These are phyloP conservation scores for Conus canariensis DNA, from an alignment of 2,888 invertebrate genomes.

Conservation along the genomic window DNA sequence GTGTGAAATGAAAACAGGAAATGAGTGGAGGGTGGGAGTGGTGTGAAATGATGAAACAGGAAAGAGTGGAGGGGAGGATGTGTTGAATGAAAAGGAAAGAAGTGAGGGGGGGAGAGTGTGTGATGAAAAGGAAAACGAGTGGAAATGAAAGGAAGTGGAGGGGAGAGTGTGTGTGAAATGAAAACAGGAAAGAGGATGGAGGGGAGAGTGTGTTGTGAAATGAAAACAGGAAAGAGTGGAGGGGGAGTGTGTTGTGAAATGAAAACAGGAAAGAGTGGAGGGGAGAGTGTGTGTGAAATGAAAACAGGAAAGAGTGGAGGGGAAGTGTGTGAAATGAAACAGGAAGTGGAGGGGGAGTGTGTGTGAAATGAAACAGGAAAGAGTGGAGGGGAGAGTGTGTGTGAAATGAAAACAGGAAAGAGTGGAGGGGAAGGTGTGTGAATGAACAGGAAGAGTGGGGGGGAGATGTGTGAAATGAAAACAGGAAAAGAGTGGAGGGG, in stretches of 20 bases:
- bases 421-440: too few species aligned
- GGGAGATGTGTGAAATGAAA: too few species aligned
- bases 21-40: not conserved
- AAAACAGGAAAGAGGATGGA: not conserved
- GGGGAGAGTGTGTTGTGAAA: not conserved
- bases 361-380: not conserved
- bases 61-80: not conserved
- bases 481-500: too few species aligned
- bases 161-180: not conserved
- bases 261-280: too few species aligned
- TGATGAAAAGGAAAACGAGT: not conserved
- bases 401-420: too few species aligned
- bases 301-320: not conserved
- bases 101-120: not conserved
- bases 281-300: not conserved
- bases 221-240: not conserved
- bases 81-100: not conserved
- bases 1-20: not conserved
- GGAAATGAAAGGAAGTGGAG: not conserved
- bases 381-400: not conserved
- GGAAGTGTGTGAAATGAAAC: not conserved
- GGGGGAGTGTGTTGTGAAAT: not conserved
- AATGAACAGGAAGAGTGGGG: too few species aligned
- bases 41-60: not conserved
- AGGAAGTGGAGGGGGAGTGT: too few species aligned